A percentile compares a stretch with the other conserved stretches of the same genome.
Evolutionary conservation across 2,888 invertebrate genomes (phyloP).

Genomic region (Cantharis rustica): DNA sequence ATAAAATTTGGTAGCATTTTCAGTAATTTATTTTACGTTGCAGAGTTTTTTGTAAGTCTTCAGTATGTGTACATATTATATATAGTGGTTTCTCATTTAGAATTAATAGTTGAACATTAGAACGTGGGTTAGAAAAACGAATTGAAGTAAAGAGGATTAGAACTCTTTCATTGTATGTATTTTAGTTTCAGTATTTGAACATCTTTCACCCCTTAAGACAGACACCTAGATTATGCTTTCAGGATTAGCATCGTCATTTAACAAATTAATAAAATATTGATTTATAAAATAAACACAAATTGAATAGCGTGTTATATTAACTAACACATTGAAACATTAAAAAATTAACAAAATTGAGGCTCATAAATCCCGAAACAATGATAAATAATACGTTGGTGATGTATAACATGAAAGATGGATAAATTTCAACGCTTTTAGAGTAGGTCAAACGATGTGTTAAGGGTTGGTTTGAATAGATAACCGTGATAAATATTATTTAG

Average conservation of each 20-base stretch:
- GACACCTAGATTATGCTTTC: background rate
- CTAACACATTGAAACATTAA: background rate
- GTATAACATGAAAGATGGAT: background rate
- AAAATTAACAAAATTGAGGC: background rate
- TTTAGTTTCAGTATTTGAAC: background rate
- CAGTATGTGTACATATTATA: background rate
- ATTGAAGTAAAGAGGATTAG: background rate
- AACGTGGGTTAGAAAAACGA: background rate
- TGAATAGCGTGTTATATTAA: background rate
- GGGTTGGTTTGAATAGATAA: background rate
- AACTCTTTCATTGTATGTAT: background rate
- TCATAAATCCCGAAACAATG: background rate
- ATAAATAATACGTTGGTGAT: background rate
- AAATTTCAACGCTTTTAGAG: conserved; percentile 3
- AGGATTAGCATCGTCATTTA: background rate
- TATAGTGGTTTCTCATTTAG: background rate
- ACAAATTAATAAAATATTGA: background rate
- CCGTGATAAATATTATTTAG: background rate
- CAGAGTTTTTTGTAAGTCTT: background rate
- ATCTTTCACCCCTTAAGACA: background rate
- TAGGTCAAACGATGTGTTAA: conserved; percentile 2
- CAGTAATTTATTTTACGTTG: background rate
- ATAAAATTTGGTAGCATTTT: background rate
- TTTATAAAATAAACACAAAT: background rate
- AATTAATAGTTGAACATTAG: background rate